Conservation (phyloP, 2,113 vertebrate species). For the Chunga burmeisteri region DNA sequence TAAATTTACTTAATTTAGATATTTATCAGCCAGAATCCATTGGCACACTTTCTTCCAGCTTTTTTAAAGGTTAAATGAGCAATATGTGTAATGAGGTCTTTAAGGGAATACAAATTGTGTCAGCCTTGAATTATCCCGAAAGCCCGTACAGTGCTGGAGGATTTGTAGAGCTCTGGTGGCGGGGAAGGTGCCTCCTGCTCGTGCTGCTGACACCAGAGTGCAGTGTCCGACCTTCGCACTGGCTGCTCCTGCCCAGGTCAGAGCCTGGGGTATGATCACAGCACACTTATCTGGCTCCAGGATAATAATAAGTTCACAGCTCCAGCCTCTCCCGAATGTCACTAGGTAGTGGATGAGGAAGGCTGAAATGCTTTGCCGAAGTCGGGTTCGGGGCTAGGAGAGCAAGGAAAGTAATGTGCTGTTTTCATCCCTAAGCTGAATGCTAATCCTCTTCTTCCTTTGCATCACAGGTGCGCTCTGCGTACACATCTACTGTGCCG, state of each 20-base stretch:
- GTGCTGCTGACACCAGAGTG: conserved; percentile 57
- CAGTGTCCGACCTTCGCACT: conserved; percentile 37
- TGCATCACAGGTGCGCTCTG: not conserved
- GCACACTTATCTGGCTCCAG: not conserved
- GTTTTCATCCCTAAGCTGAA: not conserved
- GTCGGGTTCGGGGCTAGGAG: not conserved
- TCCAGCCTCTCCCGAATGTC: not conserved
- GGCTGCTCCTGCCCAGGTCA: not conserved
- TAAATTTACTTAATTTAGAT: conserved; percentile 69
- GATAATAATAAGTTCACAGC: not conserved
- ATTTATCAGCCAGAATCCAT: conserved; percentile 55
- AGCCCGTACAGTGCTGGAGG: not conserved
- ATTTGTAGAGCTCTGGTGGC: not conserved
- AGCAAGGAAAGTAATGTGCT: not conserved
- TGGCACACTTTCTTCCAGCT: conserved; percentile 56
- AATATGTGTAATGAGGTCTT: conserved; percentile 64
- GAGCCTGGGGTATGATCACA: not conserved
- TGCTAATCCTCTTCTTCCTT: not conserved
- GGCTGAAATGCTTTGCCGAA: not conserved
- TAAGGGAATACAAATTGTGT: conserved; percentile 56
- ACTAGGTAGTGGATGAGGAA: not conserved
- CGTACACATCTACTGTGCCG: fast-evolving
- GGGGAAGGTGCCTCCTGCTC: not conserved
- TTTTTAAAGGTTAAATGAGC: conserved; percentile 67
- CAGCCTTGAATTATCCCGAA: not conserved